Percentiles rank a stretch among this genome's conserved stretches.
These are phyloP conservation scores for Hylia prasina DNA, from an alignment of 2,113 vertebrate species.

Conservation along the genomic window DNA sequence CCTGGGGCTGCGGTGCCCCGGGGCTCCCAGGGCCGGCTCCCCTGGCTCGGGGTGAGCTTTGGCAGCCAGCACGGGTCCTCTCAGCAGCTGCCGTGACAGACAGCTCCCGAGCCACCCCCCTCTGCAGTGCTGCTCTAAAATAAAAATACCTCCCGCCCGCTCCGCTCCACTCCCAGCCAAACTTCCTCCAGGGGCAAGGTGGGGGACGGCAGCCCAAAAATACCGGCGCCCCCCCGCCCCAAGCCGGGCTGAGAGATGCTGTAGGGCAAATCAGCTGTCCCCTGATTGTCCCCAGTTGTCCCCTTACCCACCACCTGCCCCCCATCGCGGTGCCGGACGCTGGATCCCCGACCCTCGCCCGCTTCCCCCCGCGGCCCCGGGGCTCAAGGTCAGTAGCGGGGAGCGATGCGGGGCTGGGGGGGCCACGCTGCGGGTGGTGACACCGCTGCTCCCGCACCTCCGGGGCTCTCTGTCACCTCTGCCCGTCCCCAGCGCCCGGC, in stretches of 20 bases:
- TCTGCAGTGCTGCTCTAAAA: constrained; percentile 60
- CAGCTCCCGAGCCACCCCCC: constrained; percentile 63
- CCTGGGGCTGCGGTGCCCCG: fast-evolving
- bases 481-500: neutral
- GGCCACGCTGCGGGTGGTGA: neutral
- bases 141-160: constrained; percentile 59
- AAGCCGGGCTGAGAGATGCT: neutral
- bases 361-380: neutral
- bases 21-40: neutral
- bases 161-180: constrained; percentile 37
- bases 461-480: neutral
- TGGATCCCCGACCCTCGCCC: neutral
- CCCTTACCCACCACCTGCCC: neutral
- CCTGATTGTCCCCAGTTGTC: neutral
- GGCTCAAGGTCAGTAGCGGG: constrained; percentile 83
- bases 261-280: neutral
- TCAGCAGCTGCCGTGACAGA: constrained; percentile 53
- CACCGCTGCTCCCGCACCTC: neutral
- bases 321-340: neutral
- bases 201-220: neutral
- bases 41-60: neutral
- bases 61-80: constrained; percentile 8
- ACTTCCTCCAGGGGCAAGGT: constrained; percentile 40
- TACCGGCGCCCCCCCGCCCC: neutral
- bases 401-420: constrained; percentile 22